Evolutionary conservation across 37 sponge, comb jelly and placozoan genomes (phyloP).

Genomic region (Theonella swinhoei): DNA sequence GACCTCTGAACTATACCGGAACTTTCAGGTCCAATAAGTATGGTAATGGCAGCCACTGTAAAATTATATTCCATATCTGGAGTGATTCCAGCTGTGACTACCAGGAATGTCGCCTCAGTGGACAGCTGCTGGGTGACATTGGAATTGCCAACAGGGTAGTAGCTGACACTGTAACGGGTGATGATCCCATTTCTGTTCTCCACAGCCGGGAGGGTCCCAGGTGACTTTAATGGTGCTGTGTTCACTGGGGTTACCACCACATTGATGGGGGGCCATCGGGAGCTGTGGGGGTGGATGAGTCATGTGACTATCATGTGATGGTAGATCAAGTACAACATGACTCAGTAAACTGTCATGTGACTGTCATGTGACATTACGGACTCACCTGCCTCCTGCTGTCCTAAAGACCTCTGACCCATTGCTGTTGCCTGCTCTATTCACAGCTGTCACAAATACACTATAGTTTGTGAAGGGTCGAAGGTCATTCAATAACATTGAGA

Average conservation of each 20-base stretch:
- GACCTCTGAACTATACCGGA: background rate
- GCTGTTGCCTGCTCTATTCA: constrained; percentile 10
- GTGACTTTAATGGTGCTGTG: background rate
- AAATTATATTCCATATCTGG: background rate
- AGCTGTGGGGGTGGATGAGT: background rate
- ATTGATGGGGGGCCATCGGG: constrained; percentile 16
- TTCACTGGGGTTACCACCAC: background rate
- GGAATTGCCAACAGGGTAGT: background rate
- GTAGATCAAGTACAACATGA: background rate
- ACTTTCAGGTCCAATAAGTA: constrained; percentile 12
- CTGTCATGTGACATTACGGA: background rate
- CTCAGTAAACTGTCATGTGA: background rate
- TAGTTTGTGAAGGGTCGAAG: constrained; percentile 7
- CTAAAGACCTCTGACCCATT: background rate
- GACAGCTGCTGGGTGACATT: background rate
- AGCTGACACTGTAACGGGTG: constrained; percentile 12
- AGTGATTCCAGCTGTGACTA: too few species aligned
- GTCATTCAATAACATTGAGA: too few species aligned
- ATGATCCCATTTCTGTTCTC: constrained; percentile 18
- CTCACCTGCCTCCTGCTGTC: too few species aligned
- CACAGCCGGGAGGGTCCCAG: background rate
- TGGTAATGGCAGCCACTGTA: constrained; percentile 14
- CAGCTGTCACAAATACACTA: background rate
- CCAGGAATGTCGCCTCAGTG: background rate
- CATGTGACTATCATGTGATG: background rate